Conservation (phyloP, 2,797 vertebrate species). For the Acrocephalus scirpaceus region DNA sequence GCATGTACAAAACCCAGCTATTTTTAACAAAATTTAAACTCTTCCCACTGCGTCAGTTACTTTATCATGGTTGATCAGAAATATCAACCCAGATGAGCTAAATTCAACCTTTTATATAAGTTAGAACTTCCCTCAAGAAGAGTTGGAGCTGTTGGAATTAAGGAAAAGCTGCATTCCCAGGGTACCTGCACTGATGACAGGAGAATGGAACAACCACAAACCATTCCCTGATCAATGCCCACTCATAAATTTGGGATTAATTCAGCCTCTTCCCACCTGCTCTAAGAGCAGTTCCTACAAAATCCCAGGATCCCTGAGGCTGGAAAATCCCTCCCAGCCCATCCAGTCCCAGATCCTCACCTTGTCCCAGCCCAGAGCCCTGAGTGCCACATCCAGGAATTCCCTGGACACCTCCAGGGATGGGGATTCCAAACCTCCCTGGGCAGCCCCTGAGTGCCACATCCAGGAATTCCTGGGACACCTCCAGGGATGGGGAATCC, state of each 20-base stretch:
- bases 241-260: not conserved
- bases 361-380: not conserved
- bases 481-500: not conserved
- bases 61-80: not conserved
- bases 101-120: not conserved
- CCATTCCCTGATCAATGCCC: not conserved
- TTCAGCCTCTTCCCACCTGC: not conserved
- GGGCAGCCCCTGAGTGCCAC: not conserved
- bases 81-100: not conserved
- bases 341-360: accelerated
- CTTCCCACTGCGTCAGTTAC: conserved; percentile 3
- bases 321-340: not conserved
- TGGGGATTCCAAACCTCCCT: not conserved
- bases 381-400: not conserved
- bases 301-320: not conserved
- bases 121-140: not conserved
- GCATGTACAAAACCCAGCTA: not conserved
- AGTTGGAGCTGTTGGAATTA: not conserved
- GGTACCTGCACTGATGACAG: not conserved
- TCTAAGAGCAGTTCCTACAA: not conserved
- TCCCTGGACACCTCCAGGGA: not conserved
- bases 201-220: not conserved
- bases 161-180: not conserved
- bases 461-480: not conserved
- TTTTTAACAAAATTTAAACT: not conserved